phyloP scores from a whole-genome alignment of 2,797 vertebrate species.

The Brachyalestes nurse region DNA sequence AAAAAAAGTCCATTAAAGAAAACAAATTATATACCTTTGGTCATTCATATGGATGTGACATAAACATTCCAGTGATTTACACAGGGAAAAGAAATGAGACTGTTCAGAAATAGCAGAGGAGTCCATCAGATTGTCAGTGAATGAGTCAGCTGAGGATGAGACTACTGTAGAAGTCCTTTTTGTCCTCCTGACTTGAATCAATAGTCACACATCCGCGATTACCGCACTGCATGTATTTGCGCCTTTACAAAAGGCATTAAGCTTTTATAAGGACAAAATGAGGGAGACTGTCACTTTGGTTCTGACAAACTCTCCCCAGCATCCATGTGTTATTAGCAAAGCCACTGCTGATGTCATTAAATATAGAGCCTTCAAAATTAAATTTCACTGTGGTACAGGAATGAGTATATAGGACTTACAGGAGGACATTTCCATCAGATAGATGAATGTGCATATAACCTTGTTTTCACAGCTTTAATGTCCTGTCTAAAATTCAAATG shows the following conservation, averaged over 20 bases:
- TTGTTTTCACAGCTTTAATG: too few relatives aligned
- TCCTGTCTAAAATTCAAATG: too few relatives aligned
- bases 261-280: background rate
- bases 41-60: background rate
- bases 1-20: background rate
- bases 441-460: too few relatives aligned
- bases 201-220: background rate
- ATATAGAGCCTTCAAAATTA: background rate
- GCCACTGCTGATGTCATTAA: background rate
- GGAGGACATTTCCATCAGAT: too few relatives aligned
- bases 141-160: conserved; percentile 6
- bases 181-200: background rate
- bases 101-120: background rate
- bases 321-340: background rate
- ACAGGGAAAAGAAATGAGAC: background rate
- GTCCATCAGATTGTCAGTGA: background rate
- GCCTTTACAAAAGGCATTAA: background rate
- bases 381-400: too few relatives aligned
- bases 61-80: background rate
- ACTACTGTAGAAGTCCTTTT: background rate
- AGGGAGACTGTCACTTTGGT: background rate
- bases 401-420: too few relatives aligned
- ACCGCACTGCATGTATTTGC: background rate
- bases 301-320: background rate
- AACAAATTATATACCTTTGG: background rate